phyloP scores from a whole-genome alignment of 2,113 vertebrate species.

The Hippoglossus stenolepis region DNA sequence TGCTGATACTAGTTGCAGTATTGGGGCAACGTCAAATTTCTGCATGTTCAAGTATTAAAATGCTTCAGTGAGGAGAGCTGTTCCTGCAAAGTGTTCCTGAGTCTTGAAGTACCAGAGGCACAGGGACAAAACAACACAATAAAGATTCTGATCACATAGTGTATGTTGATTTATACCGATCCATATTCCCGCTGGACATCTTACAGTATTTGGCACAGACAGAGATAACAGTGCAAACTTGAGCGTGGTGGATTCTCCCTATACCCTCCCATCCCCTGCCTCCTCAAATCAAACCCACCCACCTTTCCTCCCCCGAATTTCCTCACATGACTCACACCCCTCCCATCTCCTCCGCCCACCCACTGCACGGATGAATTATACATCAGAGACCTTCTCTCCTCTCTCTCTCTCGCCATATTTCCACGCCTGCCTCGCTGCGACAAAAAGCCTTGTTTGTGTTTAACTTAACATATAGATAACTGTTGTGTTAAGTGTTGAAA shows the following conservation, averaged over 20 bases:
- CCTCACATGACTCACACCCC: conserved; percentile 39
- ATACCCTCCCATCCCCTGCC: conserved; percentile 12
- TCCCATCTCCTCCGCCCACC: conserved; percentile 54
- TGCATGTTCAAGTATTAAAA: too few species aligned
- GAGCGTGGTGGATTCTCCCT: conserved; percentile 36
- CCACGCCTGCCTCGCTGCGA: conserved; percentile 14
- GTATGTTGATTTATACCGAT: conserved; percentile 7
- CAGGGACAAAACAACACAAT: conserved; percentile 2
- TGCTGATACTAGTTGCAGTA: too few species aligned
- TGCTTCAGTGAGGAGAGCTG: too few species aligned
- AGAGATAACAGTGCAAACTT: conserved; percentile 41
- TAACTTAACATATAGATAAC: not conserved
- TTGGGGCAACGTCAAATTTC: too few species aligned
- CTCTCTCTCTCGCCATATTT: conserved; percentile 26
- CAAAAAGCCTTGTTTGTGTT: conserved; percentile 27
- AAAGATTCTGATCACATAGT: not conserved
- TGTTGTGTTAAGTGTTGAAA: not conserved
- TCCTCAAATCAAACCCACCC: conserved; percentile 34
- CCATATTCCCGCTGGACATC: conserved; percentile 8
- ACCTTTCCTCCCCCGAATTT: conserved; percentile 41
- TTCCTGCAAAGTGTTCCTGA: too few species aligned
- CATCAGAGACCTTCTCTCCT: conserved; percentile 66
- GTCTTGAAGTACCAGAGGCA: too few species aligned
- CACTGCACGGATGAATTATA: conserved; percentile 74
- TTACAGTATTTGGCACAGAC: conserved; percentile 27